Conservation (phyloP, 2,888 invertebrate genomes). For the Rotaria macrura region DNA sequence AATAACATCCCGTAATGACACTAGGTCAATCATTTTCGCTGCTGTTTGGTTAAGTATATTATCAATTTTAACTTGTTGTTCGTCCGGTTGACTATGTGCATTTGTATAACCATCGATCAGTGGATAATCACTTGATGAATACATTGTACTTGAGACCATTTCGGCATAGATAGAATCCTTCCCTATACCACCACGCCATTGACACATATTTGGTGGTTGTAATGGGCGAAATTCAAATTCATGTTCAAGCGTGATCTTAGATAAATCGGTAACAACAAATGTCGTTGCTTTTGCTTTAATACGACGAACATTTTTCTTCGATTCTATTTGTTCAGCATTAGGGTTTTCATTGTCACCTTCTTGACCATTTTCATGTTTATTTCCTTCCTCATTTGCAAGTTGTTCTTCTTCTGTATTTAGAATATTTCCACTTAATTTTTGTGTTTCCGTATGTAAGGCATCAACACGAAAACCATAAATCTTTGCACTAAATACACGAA, state of each 20-base stretch:
- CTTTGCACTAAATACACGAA: conserved; percentile 57
- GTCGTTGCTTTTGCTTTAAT: not conserved
- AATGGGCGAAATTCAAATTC: conserved; percentile 19
- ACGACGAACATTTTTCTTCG: not conserved
- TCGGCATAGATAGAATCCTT: not conserved
- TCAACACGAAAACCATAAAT: conserved; percentile 79
- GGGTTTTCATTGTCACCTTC: not conserved
- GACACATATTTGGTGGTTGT: conserved; percentile 4
- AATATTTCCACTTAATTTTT: conserved; percentile 52
- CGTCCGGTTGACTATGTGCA: not conserved
- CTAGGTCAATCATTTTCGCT: not conserved
- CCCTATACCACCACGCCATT: not conserved
- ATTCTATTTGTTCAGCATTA: not conserved
- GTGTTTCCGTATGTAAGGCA: conserved; percentile 66
- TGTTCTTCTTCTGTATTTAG: not conserved
- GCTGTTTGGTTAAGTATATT: not conserved
- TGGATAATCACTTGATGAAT: conserved; percentile 18
- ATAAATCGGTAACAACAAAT: not conserved
- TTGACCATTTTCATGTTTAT: not conserved
- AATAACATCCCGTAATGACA: not conserved
- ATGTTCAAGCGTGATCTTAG: not conserved
- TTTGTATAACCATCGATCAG: not conserved
- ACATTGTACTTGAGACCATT: not conserved
- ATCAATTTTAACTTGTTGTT: not conserved
- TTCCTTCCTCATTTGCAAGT: not conserved